Conservation (phyloP, 2,797 vertebrate genomes). For the Hemibagrus guttatus region DNA sequence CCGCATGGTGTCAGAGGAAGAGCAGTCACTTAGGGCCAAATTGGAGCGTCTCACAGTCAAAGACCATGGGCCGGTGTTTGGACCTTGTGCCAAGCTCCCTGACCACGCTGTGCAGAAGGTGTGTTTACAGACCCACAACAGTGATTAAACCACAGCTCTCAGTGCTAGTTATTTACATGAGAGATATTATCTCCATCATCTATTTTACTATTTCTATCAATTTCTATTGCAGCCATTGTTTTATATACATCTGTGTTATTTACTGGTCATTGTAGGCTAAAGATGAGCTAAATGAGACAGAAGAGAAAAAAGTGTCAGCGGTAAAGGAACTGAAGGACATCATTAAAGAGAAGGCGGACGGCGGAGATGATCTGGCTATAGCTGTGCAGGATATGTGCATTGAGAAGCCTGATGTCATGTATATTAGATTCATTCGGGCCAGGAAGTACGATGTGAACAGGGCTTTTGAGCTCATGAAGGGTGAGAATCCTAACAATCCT, state of each 20-base stretch:
- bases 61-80: constrained; percentile 93
- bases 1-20: constrained; percentile 92
- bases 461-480: constrained; percentile 91
- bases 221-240: background rate
- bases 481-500: constrained; percentile 65
- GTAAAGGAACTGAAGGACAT: constrained; percentile 83
- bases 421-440: constrained; percentile 92
- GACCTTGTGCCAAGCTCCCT: constrained; percentile 80
- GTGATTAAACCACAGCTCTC: background rate
- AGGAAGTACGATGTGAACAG: constrained; percentile 88
- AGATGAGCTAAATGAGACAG: constrained; percentile 93
- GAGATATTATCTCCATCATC: background rate
- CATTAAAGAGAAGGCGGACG: constrained; percentile 79
- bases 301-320: constrained; percentile 79
- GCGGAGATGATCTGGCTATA: constrained; percentile 81
- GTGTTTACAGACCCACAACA: background rate
- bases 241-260: background rate
- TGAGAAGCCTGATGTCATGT: constrained; percentile 76
- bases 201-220: background rate
- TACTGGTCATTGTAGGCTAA: constrained; percentile 80
- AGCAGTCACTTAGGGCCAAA: constrained; percentile 89
- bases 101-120: constrained; percentile 95
- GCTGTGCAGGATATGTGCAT: constrained; percentile 82
- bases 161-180: background rate
- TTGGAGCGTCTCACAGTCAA: constrained; percentile 91